Conservation (phyloP, 2,888 invertebrate genomes). For the Melanostoma scalare region DNA sequence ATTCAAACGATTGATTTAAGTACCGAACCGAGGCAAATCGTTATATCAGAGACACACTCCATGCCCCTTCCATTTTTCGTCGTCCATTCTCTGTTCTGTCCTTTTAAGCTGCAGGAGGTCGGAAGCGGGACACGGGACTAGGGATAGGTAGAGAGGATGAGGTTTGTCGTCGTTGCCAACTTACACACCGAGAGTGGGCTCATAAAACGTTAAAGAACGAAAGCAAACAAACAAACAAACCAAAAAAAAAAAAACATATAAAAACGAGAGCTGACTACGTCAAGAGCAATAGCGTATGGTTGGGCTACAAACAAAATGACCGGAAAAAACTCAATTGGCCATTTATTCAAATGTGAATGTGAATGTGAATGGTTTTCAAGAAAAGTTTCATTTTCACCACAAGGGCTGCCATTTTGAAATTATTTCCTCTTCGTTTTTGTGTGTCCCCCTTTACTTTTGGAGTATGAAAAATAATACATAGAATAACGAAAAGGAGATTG, state of each 20-base stretch:
- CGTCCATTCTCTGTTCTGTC: not conserved
- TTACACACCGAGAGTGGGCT: slow-evolving; percentile 18
- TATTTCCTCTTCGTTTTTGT: slow-evolving; percentile 15
- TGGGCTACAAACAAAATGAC: slow-evolving; percentile 63
- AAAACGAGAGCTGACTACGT: slow-evolving; percentile 14
- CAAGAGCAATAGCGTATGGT: slow-evolving; percentile 56
- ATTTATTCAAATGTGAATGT: slow-evolving; percentile 73
- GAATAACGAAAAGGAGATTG: not conserved
- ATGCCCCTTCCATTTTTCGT: slow-evolving; percentile 1
- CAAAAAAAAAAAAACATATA: not conserved
- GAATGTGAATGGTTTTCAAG: slow-evolving; percentile 47
- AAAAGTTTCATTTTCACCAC: slow-evolving; percentile 59
- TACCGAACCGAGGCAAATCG: slow-evolving; percentile 72
- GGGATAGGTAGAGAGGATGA: slow-evolving; percentile 4
- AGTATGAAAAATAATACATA: not conserved
- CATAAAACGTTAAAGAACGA: slow-evolving; percentile 42
- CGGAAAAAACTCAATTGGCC: slow-evolving; percentile 71
- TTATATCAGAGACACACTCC: slow-evolving; percentile 60
- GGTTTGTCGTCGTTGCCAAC: slow-evolving; percentile 13
- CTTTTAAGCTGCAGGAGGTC: not conserved
- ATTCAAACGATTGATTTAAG: slow-evolving; percentile 73
- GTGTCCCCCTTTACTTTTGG: not conserved
- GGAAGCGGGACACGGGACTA: no score
- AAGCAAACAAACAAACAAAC: slow-evolving; percentile 5
- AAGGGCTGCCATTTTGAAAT: slow-evolving; percentile 55